These are phyloP conservation scores for Aramus guarauna DNA, from an alignment of 2,113 vertebrate genomes.

Conservation along the genomic window DNA sequence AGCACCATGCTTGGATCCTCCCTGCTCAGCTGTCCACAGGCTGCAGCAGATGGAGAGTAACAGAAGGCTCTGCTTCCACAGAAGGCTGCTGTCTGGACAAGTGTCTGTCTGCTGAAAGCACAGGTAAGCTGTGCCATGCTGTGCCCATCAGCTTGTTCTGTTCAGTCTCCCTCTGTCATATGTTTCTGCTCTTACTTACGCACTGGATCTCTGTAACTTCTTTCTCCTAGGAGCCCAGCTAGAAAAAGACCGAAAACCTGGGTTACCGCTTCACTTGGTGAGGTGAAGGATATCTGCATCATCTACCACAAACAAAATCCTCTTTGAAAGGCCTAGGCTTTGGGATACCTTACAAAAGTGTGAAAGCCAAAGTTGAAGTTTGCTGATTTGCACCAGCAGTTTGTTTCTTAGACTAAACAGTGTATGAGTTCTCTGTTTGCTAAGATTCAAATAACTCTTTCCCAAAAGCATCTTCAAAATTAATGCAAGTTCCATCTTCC, in stretches of 20 bases:
- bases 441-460: not conserved
- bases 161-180: not conserved
- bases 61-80: conserved; percentile 50
- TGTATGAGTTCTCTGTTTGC: not conserved
- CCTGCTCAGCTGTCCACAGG: conserved; percentile 38
- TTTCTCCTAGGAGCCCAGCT: conserved; percentile 72
- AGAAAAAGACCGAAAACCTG: not conserved
- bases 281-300: not conserved
- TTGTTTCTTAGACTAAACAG: not conserved
- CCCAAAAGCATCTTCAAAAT: not conserved
- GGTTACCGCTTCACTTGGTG: not conserved
- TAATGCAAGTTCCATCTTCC: not conserved
- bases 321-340: not conserved
- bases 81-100: conserved; percentile 42
- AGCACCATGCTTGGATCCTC: conserved; percentile 13
- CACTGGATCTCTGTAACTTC: conserved; percentile 70
- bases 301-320: not conserved
- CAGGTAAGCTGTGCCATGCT: conserved; percentile 42
- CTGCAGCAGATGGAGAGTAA: conserved; percentile 54
- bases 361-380: not conserved
- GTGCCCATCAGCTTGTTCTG: not conserved
- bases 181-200: conserved; percentile 58
- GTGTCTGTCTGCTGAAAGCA: conserved; percentile 24
- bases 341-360: not conserved
- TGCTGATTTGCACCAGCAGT: not conserved